Percentiles rank a stretch among this genome's conserved stretches.
These are phyloP conservation scores for Macrostomum cliftonense DNA, from an alignment of 2,888 invertebrate species.

Conservation along the genomic window DNA sequence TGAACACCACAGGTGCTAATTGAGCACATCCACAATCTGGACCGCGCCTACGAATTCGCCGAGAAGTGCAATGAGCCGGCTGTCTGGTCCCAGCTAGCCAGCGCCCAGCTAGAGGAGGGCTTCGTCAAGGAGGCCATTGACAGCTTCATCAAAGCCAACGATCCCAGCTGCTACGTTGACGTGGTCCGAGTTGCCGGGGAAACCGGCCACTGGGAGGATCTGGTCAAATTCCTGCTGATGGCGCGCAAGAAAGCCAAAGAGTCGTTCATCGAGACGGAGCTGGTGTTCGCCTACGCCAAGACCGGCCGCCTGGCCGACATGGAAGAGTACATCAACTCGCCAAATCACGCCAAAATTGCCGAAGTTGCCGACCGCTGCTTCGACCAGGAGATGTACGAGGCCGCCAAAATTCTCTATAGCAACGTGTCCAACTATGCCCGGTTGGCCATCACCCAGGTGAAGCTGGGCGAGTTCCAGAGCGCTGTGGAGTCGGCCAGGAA, in stretches of 20 bases:
- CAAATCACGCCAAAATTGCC: constrained; percentile 96
- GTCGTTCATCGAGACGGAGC: constrained; percentile 90
- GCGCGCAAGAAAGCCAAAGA: constrained; percentile 95
- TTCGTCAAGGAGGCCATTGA: constrained; percentile 96
- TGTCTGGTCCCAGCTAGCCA: constrained; percentile 90
- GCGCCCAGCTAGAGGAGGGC: constrained; percentile 79
- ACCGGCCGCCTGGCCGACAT: constrained; percentile 87
- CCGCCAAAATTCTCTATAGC: constrained; percentile 89
- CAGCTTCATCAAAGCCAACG: constrained; percentile 96
- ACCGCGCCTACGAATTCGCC: constrained; percentile 95
- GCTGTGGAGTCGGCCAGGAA: constrained; percentile 96
- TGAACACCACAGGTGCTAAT: constrained; percentile 50
- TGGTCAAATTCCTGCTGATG: constrained; percentile 87
- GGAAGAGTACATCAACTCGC: constrained; percentile 93
- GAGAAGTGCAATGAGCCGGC: constrained; percentile 96
- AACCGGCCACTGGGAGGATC: constrained; percentile 74
- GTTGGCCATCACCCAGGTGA: constrained; percentile 84
- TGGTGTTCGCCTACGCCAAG: constrained; percentile 94
- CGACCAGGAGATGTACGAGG: constrained; percentile 92
- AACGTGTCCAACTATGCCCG: constrained; percentile 97
- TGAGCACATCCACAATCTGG: constrained; percentile 86
- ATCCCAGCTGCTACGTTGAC: constrained; percentile 69
- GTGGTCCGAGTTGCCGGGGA: constrained; percentile 4
- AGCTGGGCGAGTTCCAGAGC: constrained; percentile 88
- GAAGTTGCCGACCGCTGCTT: constrained; percentile 89